Conservation (phyloP, 2,888 invertebrate species). For the Alloplasta piceator region DNA sequence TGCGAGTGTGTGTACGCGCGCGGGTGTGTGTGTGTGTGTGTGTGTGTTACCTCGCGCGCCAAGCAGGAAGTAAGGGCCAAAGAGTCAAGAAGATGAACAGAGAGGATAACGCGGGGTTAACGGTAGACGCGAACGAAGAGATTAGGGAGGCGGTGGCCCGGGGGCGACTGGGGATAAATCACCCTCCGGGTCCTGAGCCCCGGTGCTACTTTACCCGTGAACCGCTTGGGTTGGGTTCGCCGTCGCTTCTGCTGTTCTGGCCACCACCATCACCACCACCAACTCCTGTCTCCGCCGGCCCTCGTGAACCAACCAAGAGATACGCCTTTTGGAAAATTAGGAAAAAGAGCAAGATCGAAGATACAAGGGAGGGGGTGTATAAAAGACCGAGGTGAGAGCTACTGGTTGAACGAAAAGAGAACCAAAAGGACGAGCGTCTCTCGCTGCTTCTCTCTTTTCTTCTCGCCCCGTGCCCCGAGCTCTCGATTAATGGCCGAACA, state of each 20-base stretch:
- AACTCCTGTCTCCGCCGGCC: not conserved
- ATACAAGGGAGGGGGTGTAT: constrained; percentile 16
- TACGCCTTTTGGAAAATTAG: constrained; percentile 10
- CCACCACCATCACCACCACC: constrained; percentile 6
- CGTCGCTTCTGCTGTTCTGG: constrained; percentile 14
- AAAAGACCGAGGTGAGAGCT: constrained; percentile 44
- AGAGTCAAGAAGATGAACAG: constrained; percentile 74
- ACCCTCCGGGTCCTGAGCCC: constrained; percentile 68
- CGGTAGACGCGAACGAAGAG: constrained; percentile 71
- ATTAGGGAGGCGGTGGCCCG: constrained; percentile 75
- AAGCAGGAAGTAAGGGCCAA: constrained; percentile 67
- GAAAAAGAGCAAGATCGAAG: constrained; percentile 43
- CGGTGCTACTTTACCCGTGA: constrained; percentile 68
- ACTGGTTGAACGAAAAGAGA: constrained; percentile 18
- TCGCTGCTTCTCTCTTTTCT: constrained; percentile 11
- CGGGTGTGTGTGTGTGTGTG: too few species aligned
- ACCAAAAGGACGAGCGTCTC: constrained; percentile 31
- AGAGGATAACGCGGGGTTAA: constrained; percentile 73
- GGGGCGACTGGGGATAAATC: constrained; percentile 74
- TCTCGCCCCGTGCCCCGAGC: too few species aligned
- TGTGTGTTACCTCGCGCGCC: constrained; percentile 38
- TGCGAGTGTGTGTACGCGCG: too few species aligned
- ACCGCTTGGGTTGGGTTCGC: constrained; percentile 48
- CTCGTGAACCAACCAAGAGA: constrained; percentile 39
- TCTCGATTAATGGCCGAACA: constrained; percentile 72